Evolutionary conservation across 2,888 invertebrate genomes (phyloP).

Genomic region (Tipula helvola): DNA sequence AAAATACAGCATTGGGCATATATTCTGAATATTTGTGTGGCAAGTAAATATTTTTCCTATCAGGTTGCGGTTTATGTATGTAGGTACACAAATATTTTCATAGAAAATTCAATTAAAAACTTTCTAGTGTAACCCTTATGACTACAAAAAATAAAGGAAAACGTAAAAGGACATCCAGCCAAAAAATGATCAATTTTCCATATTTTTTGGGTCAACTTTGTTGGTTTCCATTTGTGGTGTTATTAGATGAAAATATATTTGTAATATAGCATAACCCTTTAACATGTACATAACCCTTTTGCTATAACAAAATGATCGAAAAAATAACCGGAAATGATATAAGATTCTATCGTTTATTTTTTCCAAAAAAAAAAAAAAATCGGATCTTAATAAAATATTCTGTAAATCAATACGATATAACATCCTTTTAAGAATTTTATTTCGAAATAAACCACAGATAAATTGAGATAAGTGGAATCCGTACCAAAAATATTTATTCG

Average conservation of each 20-base stretch:
- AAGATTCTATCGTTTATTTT: not conserved
- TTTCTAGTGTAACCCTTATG: not conserved
- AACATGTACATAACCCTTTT: too few relatives aligned
- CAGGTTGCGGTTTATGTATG: not conserved
- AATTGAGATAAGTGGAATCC: not conserved
- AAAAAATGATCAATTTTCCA: not conserved
- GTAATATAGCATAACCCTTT: not conserved
- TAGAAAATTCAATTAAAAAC: not conserved
- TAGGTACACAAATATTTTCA: not conserved
- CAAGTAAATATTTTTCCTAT: not conserved
- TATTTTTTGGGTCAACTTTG: not conserved
- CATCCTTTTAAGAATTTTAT: not conserved
- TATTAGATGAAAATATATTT: not conserved
- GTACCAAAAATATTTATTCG: not conserved
- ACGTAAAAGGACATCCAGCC: not conserved
- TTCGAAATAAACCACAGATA: not conserved
- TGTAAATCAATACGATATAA: not conserved
- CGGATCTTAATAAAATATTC: not conserved
- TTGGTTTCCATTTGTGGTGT: not conserved
- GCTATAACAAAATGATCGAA: too few relatives aligned
- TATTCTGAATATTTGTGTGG: not conserved
- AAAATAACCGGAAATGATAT: not conserved
- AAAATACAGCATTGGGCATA: not conserved
- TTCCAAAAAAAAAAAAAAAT: too few relatives aligned
- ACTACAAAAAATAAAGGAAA: not conserved